Evolutionary conservation across 2,888 invertebrate genomes (phyloP), one percentile per base, ranked within the genome.

Genomic region (Danaus chrysippus): DNA sequence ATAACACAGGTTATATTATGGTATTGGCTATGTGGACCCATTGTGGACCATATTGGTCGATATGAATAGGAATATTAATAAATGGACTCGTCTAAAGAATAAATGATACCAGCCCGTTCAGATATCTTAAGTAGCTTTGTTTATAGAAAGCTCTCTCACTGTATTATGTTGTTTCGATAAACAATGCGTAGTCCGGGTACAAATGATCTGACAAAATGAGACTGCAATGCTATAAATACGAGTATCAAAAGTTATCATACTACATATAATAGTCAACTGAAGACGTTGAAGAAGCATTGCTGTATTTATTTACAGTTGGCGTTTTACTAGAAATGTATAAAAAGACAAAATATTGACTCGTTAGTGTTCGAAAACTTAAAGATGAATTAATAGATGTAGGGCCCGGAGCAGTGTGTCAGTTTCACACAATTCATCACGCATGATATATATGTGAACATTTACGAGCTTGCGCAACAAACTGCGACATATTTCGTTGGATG

Each of bases 1-100:
- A 76, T 83, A 83, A 81, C 74, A 71, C 74, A 65, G 53, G 43
- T 56, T 55, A 69, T 59, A 65, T 69, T 71, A 69, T 70, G 69
- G 67, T 62, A 64, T 64, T 65, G 65, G 63, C 65, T 61, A 55
- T 58, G 61, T 63, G 44, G 65, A 53, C 42, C 59, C 65, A 66
- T 64, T 63, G 69, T 64, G 56, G 68, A 54, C 63, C 65, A 67
- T 69, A 69, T 67, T 65, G 67, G 65, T 64, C 66, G 66, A 58
- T 63, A 62, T 67, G 66, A 67, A 70, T 70, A 54, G 70, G 64
- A 70, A 68, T 70, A 68, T 70, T 70, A 70, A 70, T 68, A 70
- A 68, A 70, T 69, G 68, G 67, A 66, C 63, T 70, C 67, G 67
- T 67, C 67, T 64, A 54, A 61, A 58, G 63, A 63, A 62, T 68